Conservation (phyloP, 2,888 invertebrate genomes). For the Argyresthia goedartella region DNA sequence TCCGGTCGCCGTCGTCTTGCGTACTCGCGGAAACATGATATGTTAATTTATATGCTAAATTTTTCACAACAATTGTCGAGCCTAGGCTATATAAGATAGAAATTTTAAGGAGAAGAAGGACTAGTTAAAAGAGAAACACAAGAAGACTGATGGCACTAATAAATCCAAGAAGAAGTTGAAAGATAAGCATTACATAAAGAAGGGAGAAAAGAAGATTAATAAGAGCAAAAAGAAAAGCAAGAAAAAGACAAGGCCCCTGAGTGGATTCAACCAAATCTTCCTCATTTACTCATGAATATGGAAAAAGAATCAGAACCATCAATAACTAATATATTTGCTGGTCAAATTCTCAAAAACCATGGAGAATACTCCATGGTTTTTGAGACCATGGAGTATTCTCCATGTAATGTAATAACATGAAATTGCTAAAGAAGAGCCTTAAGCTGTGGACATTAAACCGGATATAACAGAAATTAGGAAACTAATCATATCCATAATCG, state of each 20-base stretch:
- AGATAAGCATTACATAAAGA: constrained; percentile 39
- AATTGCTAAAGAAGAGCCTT: constrained; percentile 28
- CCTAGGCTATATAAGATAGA: constrained; percentile 52
- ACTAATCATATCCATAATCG: constrained; percentile 53
- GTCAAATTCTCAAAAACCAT: constrained; percentile 70
- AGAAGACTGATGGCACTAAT: constrained; percentile 37
- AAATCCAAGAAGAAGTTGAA: constrained; percentile 55
- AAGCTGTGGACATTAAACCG: constrained; percentile 32
- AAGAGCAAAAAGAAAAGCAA: constrained; percentile 49
- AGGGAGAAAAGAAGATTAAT: constrained; percentile 52
- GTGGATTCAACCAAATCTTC: constrained; percentile 55
- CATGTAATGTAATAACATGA: no score
- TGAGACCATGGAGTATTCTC: no score
- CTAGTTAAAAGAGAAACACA: constrained; percentile 42
- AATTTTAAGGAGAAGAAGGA: constrained; percentile 35
- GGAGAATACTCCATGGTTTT: no score
- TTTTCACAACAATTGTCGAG: constrained; percentile 23
- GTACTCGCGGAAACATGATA: no score
- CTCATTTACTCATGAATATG: constrained; percentile 58
- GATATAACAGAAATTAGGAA: constrained; percentile 32
- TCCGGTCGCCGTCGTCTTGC: no score
- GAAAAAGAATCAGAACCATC: constrained; percentile 65
- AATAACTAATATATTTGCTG: constrained; percentile 75
- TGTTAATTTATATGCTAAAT: no score
- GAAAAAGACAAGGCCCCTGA: constrained; percentile 34